A percentile compares a stretch with the other conserved stretches of the same genome.
phyloP scores from a whole-genome alignment of 2,888 invertebrate species.

The Phorcus lineatus region DNA sequence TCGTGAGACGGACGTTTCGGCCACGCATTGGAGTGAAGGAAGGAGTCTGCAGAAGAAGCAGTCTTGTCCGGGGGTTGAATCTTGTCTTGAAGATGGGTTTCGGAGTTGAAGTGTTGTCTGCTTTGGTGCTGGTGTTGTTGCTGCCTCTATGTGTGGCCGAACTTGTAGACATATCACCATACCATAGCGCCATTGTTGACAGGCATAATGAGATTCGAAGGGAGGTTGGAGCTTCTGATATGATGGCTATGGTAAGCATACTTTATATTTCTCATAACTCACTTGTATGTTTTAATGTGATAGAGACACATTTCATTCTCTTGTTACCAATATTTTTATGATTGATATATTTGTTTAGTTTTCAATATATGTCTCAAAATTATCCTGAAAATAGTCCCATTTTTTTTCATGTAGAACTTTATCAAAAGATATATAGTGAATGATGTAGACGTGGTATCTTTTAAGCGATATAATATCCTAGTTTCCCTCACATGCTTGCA shows the following conservation, averaged over 20 bases:
- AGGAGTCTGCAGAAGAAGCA: background rate
- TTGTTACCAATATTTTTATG: no score
- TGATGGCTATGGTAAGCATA: slow-evolving; percentile 37
- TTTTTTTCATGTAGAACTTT: no score
- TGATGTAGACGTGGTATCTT: no score
- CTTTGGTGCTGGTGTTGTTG: background rate
- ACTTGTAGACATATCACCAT: slow-evolving; percentile 16
- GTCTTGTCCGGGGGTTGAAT: background rate
- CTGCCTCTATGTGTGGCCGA: background rate
- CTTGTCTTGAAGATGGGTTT: background rate
- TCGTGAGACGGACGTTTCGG: background rate
- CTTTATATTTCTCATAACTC: background rate
- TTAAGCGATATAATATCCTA: no score
- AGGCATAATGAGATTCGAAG: slow-evolving; percentile 38
- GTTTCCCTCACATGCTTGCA: no score
- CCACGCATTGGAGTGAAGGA: background rate
- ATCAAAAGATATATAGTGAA: no score
- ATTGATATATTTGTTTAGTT: no score
- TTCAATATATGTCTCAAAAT: no score
- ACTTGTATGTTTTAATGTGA: no score
- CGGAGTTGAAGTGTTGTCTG: slow-evolving; percentile 1
- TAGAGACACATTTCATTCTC: no score
- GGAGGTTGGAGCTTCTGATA: slow-evolving; percentile 32
- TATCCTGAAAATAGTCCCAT: no score
- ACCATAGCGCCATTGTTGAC: slow-evolving; percentile 32